Evolutionary conservation across 2,797 vertebrate species (phyloP).

Genomic region (Tapera naevia): DNA sequence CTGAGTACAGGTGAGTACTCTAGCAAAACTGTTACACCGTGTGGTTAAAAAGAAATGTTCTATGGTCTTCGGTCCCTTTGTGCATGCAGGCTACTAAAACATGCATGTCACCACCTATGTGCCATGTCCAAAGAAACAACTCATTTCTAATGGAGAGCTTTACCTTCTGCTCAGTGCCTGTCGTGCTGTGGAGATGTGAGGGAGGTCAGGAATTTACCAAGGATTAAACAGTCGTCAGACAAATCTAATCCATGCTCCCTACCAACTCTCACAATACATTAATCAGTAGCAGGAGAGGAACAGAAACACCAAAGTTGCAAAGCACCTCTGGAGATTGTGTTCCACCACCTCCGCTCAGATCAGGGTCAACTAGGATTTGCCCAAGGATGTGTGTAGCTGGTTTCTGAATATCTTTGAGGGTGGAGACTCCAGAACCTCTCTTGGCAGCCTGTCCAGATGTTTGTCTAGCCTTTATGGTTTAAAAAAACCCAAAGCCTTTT

Average conservation of each 20-base stretch:
- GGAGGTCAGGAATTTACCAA: neutral
- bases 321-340: too few species aligned
- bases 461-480: too few species aligned
- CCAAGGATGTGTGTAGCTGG: too few species aligned
- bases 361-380: too few species aligned
- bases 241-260: too few species aligned
- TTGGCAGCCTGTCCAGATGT: too few species aligned
- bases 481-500: too few species aligned
- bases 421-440: too few species aligned
- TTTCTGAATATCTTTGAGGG: too few species aligned
- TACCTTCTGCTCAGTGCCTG: neutral
- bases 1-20: neutral
- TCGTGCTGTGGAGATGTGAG: neutral
- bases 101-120: accelerated
- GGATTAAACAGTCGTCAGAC: neutral
- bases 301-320: too few species aligned
- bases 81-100: neutral
- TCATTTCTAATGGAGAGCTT: neutral
- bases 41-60: neutral
- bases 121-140: neutral
- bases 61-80: neutral
- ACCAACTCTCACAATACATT: neutral
- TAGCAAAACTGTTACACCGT: neutral
- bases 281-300: too few species aligned
- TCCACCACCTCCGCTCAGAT: too few species aligned